Base-by-base conservation (phyloP, 2,797 vertebrate genomes). In the Cossypha niveicapilla region DNA sequence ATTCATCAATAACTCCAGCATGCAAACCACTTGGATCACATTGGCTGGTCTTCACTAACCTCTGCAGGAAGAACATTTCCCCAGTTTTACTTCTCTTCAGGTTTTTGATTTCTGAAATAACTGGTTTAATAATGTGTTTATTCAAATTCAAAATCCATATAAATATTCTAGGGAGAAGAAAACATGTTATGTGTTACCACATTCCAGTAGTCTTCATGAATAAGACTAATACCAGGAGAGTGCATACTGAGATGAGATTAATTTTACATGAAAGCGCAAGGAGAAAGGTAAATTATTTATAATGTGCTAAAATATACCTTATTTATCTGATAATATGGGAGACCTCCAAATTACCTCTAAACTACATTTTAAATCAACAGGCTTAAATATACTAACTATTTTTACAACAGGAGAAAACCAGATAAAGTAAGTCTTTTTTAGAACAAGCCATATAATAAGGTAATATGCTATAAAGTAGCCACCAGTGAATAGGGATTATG, bases 111-210 rank as follows among this genome's bases (percentile, higher is more conserved):
- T 93, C 37, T 62, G 21, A 35, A 90, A 66, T 58, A 80, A 61
- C 6, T 3, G 21, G 30, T 61, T 82, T 93, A 76, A 50, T 84
- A 61, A 88, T 47, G 23, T 60, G 19, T 76, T 75, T 86, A 82
- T 76, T 89, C 57, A 88, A 92, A 95, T 75, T 90, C 45, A 90
- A 85, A 94, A 90, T 86, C 19, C 45, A 73, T 21, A 56, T 66
- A 78, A 86, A 90, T 90, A 92, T 61, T 58, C 37, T 39, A 94
- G 51, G 51, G 58, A 90, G 48, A 72, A 81, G 35, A 68, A 67
- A 88, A 88, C 24, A 91, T 8, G 16, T 61, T 74, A 68, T 8
- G 32, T 3, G 0, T 81, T 47, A 87, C 32, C 74, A 90, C 68
- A 63, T 91, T 94, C 74, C 83, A 94, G 86, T 48, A 78, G 30